These are phyloP conservation scores for Serilophus lunatus DNA, from an alignment of 2,113 vertebrate species.

Conservation along the genomic window DNA sequence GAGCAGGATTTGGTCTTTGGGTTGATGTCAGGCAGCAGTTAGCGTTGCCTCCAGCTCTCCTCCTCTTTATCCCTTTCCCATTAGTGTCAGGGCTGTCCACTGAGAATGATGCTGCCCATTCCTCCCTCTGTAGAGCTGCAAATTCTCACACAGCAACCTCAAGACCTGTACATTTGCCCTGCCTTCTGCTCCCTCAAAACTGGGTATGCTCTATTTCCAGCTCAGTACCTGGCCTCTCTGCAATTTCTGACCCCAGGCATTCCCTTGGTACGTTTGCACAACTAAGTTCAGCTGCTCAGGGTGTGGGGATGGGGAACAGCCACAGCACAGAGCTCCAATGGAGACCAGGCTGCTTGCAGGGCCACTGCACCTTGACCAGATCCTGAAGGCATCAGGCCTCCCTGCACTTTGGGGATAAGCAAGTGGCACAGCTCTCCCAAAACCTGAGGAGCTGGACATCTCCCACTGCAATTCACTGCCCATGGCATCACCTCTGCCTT, in stretches of 20 bases:
- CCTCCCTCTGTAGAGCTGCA: neutral
- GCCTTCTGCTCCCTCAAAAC: neutral
- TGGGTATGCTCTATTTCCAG: neutral
- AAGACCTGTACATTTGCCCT: neutral
- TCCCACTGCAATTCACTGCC: neutral
- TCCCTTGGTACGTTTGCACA: neutral
- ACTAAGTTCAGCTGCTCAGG: neutral
- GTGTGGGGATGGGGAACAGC: neutral
- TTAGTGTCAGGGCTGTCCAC: neutral
- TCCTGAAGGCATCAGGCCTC: neutral
- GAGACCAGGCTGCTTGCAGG: neutral
- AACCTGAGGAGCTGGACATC: accelerated
- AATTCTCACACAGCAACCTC: neutral
- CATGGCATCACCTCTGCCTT: neutral
- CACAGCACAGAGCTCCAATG: neutral
- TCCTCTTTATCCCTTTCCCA: neutral
- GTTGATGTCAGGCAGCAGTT: neutral
- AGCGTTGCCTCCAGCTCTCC: neutral
- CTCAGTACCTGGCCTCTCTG: neutral
- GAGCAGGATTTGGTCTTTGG: neutral
- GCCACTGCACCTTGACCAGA: neutral
- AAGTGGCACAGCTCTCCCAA: neutral
- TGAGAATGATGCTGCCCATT: neutral
- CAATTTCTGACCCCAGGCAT: neutral
- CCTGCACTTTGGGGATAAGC: neutral